Percentiles rank a stretch among this genome's conserved stretches.
Evolutionary conservation across 2,113 vertebrate genomes (phyloP).

Genomic region (Leptocoma aspasia): DNA sequence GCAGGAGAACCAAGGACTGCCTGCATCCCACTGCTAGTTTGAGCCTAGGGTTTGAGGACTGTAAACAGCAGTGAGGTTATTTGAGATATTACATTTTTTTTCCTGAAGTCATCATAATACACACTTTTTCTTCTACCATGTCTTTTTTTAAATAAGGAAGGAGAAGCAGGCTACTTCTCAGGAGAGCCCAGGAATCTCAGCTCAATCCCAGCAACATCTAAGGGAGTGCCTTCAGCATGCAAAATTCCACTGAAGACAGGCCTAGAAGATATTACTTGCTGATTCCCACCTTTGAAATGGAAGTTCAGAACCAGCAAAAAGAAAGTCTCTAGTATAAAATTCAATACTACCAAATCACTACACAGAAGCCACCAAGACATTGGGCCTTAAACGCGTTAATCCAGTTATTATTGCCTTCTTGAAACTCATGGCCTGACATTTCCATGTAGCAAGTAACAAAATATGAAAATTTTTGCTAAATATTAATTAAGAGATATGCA

Average conservation of each 20-base stretch:
- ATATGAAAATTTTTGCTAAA: background rate
- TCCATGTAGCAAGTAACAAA: background rate
- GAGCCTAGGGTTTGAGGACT: background rate
- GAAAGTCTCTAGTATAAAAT: background rate
- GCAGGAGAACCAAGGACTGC: background rate
- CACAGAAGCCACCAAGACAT: background rate
- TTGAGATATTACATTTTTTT: background rate
- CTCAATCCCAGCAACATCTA: background rate
- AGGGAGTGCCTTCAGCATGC: background rate
- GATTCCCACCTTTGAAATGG: background rate
- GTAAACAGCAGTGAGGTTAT: background rate
- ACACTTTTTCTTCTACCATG: background rate
- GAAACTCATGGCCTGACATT: background rate
- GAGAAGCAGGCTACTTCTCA: background rate
- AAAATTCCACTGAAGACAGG: background rate
- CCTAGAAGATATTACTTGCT: background rate
- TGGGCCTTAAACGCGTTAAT: background rate
- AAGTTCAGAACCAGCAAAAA: background rate
- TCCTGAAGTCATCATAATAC: background rate
- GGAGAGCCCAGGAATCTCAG: background rate
- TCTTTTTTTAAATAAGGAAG: background rate
- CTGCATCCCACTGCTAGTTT: background rate
- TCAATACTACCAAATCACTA: background rate
- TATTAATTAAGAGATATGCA: background rate
- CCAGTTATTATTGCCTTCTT: background rate